Evolutionary conservation across 2,888 invertebrate genomes (phyloP).

Genomic region (Epinotia demarniana): DNA sequence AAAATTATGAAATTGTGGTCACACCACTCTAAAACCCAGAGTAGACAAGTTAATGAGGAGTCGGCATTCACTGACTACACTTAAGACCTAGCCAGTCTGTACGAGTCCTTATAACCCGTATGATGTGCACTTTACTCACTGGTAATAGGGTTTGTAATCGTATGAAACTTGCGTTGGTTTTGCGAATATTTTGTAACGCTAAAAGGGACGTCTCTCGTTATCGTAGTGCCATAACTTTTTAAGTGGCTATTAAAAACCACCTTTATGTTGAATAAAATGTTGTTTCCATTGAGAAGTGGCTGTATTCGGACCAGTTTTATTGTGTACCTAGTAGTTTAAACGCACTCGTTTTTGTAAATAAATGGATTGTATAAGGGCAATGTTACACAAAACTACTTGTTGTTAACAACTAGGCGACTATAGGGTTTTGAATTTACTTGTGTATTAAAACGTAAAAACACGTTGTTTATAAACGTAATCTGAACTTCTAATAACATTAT

Average conservation of each 20-base stretch:
- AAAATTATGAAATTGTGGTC: neutral
- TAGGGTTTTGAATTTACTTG: too few species aligned
- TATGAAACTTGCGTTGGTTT: neutral
- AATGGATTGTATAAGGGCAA: too few species aligned
- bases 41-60: constrained; percentile 44
- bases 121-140: neutral
- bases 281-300: neutral
- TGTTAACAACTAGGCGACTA: too few species aligned
- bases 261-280: constrained; percentile 30
- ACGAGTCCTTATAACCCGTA: constrained; percentile 2
- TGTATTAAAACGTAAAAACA: too few species aligned
- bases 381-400: too few species aligned
- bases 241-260: constrained; percentile 36
- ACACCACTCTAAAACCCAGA: constrained; percentile 27
- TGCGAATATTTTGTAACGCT: constrained; percentile 20
- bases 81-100: constrained; percentile 29
- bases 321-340: neutral
- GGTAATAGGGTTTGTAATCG: constrained; percentile 7
- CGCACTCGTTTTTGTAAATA: neutral
- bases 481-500: too few species aligned
- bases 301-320: neutral
- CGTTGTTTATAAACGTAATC: too few species aligned
- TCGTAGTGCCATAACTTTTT: constrained; percentile 34
- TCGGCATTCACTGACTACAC: constrained; percentile 39
- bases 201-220: constrained; percentile 31